Percentiles rank a stretch among this genome's conserved stretches.
Conservation (phyloP, 2,797 vertebrate genomes). For the Kryptopterus vitreolus region DNA sequence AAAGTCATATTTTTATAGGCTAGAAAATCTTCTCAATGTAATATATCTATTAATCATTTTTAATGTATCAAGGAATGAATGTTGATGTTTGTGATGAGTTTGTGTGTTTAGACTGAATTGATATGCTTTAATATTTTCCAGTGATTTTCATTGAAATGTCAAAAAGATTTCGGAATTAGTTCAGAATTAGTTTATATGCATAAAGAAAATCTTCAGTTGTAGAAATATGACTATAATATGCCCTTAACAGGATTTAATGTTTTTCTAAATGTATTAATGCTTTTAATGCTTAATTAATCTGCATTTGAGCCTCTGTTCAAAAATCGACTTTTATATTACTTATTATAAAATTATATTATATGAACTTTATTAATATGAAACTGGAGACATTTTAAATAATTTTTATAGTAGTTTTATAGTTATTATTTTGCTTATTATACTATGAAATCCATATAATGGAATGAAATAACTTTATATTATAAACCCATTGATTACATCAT, state of each 20-base stretch:
- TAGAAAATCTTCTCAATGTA: no score
- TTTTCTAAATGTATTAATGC: no score
- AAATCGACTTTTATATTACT: not conserved
- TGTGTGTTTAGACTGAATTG: not conserved
- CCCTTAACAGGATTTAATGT: no score
- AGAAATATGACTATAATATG: no score
- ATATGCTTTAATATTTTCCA: not conserved
- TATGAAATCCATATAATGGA: not conserved
- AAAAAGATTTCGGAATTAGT: no score
- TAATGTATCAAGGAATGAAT: not conserved
- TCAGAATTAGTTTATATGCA: no score
- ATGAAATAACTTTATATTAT: not conserved
- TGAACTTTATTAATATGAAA: not conserved
- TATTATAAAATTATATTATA: no score
- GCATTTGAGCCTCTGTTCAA: not conserved
- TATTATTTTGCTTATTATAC: not conserved
- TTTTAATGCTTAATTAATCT: not conserved
- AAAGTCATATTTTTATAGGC: no score
- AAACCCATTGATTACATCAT: no score
- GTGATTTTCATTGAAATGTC: not conserved
- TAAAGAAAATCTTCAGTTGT: no score
- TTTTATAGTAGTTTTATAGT: not conserved
- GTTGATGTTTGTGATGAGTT: not conserved
- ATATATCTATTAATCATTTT: not conserved
- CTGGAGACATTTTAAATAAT: not conserved